Evolutionary conservation across 2,797 vertebrate species (phyloP).

Genomic region (Arnoldichthys spilopterus): DNA sequence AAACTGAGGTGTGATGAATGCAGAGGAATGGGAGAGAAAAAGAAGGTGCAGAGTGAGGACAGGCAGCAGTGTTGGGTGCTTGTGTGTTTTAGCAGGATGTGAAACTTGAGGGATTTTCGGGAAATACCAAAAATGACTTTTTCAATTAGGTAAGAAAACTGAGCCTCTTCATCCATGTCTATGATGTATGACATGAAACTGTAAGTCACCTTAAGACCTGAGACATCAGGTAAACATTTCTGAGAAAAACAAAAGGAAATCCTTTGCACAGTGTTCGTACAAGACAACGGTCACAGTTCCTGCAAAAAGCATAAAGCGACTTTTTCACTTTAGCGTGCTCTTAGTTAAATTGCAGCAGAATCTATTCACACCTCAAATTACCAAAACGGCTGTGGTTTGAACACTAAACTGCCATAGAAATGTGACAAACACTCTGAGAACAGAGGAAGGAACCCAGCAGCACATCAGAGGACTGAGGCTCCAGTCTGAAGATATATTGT

Average conservation of each 20-base stretch:
- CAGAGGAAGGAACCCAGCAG: conserved; percentile 8
- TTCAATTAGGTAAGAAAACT: too few species aligned
- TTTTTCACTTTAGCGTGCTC: background rate
- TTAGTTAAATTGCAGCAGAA: background rate
- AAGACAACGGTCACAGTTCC: background rate
- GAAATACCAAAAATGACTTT: background rate
- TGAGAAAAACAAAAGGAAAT: conserved; percentile 20
- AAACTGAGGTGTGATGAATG: background rate
- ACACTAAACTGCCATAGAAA: background rate
- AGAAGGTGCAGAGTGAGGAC: background rate
- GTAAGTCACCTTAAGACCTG: too few species aligned
- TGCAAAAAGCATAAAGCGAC: too few species aligned
- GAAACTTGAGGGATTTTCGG: background rate
- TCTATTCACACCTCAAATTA: background rate
- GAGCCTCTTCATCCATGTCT: too few species aligned
- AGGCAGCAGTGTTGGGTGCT: background rate
- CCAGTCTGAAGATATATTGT: conserved; percentile 29
- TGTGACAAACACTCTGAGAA: conserved; percentile 10
- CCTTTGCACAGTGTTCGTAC: background rate
- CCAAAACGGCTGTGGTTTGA: background rate
- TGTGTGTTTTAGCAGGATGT: too few species aligned
- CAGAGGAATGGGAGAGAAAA: background rate
- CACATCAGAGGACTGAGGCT: conserved; percentile 2
- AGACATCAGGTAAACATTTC: background rate
- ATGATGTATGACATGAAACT: too few species aligned